A percentile compares a stretch with the other conserved stretches of the same genome.
phyloP scores from a whole-genome alignment of 2,888 invertebrate genomes.

The Esperia sulphurella region DNA sequence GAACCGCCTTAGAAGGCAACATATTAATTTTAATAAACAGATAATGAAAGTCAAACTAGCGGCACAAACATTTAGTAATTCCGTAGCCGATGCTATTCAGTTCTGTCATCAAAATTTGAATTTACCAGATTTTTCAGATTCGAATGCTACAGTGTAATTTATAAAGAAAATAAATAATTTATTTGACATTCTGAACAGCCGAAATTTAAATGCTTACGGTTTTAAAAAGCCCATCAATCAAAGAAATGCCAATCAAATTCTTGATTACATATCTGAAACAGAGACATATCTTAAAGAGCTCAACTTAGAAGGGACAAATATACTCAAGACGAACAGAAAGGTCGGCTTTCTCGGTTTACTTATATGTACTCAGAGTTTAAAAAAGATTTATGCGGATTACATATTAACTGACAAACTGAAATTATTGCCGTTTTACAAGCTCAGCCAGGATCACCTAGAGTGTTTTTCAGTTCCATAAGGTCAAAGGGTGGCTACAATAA shows the following conservation, averaged over 20 bases:
- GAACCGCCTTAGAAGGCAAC: constrained; percentile 12
- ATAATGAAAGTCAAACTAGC: constrained; percentile 17
- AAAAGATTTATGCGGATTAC: not conserved
- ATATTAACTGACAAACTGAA: not conserved
- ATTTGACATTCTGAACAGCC: constrained; percentile 13
- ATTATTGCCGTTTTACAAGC: not conserved
- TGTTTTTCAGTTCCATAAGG: constrained; percentile 11
- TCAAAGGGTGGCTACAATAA: constrained; percentile 13
- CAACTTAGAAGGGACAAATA: too few species aligned
- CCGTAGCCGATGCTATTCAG: constrained; percentile 10
- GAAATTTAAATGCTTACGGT: not conserved
- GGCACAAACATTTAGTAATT: constrained; percentile 11
- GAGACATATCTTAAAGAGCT: constrained; percentile 1
- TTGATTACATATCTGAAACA: not conserved
- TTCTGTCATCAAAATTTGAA: not conserved
- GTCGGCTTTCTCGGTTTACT: constrained; percentile 1
- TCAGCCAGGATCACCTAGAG: constrained; percentile 19
- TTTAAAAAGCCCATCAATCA: constrained; percentile 7
- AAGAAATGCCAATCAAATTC: constrained; percentile 1
- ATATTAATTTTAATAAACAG: constrained; percentile 11
- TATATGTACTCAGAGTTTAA: not conserved
- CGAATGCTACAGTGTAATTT: constrained; percentile 11
- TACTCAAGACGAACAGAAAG: not conserved
- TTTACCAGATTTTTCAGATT: not conserved
- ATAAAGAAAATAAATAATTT: constrained; percentile 9